phyloP scores from a whole-genome alignment of 2,113 vertebrate species.

The Pseudonaja textilis region DNA sequence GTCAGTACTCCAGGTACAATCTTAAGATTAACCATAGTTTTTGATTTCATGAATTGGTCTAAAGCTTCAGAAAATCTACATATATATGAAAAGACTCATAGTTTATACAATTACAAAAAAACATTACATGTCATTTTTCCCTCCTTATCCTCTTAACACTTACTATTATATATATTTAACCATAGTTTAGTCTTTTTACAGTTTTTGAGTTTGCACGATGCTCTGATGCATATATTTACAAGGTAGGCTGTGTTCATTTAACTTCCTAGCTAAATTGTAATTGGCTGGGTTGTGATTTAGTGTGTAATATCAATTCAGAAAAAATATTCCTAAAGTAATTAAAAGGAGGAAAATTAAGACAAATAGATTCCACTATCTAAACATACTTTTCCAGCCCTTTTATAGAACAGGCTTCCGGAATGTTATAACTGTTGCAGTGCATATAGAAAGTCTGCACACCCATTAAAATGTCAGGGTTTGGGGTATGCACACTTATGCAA shows the following conservation, averaged over 20 bases:
- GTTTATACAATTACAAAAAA: not conserved
- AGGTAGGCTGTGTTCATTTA: not conserved
- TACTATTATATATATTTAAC: not conserved
- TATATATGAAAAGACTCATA: not conserved
- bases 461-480: not conserved
- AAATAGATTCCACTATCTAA: not conserved
- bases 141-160: not conserved
- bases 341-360: not conserved
- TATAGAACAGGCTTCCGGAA: not conserved
- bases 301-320: not conserved
- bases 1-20: conserved; percentile 84
- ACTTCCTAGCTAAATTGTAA: not conserved
- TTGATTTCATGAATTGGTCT: conserved; percentile 78
- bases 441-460: not conserved
- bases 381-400: not conserved
- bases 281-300: not conserved
- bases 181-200: not conserved
- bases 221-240: not conserved
- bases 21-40: conserved; percentile 77
- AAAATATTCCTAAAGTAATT: not conserved
- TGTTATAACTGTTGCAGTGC: not conserved
- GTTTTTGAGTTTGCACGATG: not conserved
- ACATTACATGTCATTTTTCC: not conserved
- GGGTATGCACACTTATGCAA: not conserved
- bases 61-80: conserved; percentile 83